A percentile compares a stretch with the other conserved stretches of the same genome.
phyloP scores from a whole-genome alignment of 35 echinoderm and acorn worm species.

The Ophiothrix spiculata region DNA sequence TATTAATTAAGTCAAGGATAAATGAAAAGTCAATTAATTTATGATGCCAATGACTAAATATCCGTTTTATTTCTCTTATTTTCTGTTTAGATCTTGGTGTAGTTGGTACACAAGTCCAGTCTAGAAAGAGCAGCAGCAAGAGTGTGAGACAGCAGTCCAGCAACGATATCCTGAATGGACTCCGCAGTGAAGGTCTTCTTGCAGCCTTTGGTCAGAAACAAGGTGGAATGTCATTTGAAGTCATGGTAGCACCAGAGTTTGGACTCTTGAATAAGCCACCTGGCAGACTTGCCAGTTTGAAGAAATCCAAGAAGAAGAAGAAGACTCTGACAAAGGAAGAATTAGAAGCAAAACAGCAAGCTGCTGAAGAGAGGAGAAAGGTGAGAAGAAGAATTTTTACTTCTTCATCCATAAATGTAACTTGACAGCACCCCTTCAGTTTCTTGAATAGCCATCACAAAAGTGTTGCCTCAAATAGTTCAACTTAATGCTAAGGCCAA shows the following conservation, averaged over 20 bases:
- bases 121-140: constrained; percentile 62
- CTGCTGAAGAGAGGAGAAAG: constrained; percentile 92
- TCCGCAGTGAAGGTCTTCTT: constrained; percentile 76
- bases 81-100: constrained; percentile 56
- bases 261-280: constrained; percentile 71
- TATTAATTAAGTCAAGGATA: too few species aligned
- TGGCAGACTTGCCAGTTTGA: constrained; percentile 83
- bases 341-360: constrained; percentile 79
- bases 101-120: constrained; percentile 63
- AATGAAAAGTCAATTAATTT: too few species aligned
- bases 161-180: constrained; percentile 66
- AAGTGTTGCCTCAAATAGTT: too few species aligned
- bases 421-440: too few species aligned
- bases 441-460: too few species aligned
- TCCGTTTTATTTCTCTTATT: neutral
- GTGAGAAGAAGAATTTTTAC: constrained; percentile 27
- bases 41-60: too few species aligned
- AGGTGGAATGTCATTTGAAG: constrained; percentile 79
- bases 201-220: constrained; percentile 36
- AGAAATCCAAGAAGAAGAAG: constrained; percentile 89
- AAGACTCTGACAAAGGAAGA: constrained; percentile 76
- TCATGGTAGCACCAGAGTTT: constrained; percentile 79
- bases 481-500: too few species aligned
- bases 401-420: too few species aligned
- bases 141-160: constrained; percentile 18